These are phyloP conservation scores for Rallus crepitans DNA, from an alignment of 2,797 vertebrate genomes.

Conservation along the genomic window DNA sequence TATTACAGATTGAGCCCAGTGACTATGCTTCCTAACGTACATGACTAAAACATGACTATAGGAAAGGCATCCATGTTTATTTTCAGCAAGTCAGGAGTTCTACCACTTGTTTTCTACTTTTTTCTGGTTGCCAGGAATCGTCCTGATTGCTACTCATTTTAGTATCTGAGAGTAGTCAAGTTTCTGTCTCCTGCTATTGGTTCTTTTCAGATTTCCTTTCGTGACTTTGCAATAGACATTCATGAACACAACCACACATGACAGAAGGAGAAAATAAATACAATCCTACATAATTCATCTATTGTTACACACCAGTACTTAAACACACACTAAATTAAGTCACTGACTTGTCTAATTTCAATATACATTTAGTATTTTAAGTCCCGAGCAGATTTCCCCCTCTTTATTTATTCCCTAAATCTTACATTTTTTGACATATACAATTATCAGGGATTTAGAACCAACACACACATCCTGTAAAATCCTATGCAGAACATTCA, in stretches of 20 bases:
- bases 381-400: neutral
- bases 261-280: neutral
- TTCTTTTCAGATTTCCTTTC: neutral
- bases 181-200: neutral
- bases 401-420: neutral
- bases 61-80: neutral
- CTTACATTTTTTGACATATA: neutral
- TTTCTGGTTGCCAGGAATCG: neutral
- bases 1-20: neutral
- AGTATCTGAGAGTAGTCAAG: neutral
- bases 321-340: neutral
- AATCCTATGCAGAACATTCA: neutral
- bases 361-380: neutral
- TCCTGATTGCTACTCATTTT: neutral
- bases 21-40: neutral
- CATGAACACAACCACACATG: neutral
- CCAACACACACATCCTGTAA: neutral
- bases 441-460: neutral
- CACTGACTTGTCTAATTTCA: neutral
- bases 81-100: neutral
- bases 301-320: neutral
- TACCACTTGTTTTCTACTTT: neutral
- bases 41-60: neutral
- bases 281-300: neutral
- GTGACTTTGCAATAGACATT: neutral